Evolutionary conservation across 1,140 invertebrate genomes (phyloP).

Genomic region (Drosophila pruinosa): DNA sequence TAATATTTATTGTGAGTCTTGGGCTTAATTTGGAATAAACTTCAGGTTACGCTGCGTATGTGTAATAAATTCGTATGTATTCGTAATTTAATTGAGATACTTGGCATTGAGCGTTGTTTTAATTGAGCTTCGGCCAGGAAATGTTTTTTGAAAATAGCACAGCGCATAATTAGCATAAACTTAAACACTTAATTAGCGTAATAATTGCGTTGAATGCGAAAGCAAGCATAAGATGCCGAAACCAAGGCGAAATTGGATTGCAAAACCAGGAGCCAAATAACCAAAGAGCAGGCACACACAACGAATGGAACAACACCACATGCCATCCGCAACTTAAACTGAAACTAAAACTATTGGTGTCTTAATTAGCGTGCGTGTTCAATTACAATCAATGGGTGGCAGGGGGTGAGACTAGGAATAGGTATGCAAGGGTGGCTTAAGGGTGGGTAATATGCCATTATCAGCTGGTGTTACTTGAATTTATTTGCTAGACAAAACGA

Average conservation of each 20-base stretch:
- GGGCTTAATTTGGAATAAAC: neutral
- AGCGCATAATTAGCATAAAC: constrained; percentile 69
- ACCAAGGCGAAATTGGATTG: constrained; percentile 48
- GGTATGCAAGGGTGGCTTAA: constrained; percentile 21
- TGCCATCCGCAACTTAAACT: constrained; percentile 33
- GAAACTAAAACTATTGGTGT: constrained; percentile 70
- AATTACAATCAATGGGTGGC: constrained; percentile 55
- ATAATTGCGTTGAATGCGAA: constrained; percentile 67
- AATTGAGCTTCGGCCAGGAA: constrained; percentile 52
- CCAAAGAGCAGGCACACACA: neutral
- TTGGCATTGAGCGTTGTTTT: constrained; percentile 23
- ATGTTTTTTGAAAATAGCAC: constrained; percentile 42
- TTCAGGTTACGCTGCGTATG: constrained; percentile 24
- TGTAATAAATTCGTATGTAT: constrained; percentile 20
- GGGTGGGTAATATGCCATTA: constrained; percentile 68
- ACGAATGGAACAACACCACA: neutral
- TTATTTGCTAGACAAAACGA: constrained; percentile 63
- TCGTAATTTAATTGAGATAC: neutral
- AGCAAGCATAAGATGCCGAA: constrained; percentile 3
- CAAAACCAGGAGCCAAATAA: constrained; percentile 5
- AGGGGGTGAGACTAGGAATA: neutral
- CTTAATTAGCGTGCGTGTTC: constrained; percentile 80
- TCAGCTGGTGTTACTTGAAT: constrained; percentile 73
- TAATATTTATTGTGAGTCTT: neutral
- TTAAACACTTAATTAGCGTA: constrained; percentile 75